phyloP scores from a whole-genome alignment of 2,888 invertebrate genomes.

The Peribatodes rhomboidaria region DNA sequence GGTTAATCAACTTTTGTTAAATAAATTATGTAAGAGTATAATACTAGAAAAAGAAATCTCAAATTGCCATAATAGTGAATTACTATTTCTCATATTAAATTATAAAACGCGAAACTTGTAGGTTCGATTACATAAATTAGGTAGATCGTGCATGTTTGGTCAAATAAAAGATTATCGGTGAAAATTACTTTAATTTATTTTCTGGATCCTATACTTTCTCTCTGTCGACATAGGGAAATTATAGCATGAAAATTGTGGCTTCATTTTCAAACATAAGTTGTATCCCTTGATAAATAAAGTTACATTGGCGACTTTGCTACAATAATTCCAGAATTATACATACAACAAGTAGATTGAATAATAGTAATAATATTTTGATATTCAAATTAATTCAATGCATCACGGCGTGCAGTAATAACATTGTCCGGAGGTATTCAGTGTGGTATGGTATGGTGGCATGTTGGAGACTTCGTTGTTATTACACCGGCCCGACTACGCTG shows the following conservation, averaged over 20 bases:
- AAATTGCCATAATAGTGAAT: too few species aligned
- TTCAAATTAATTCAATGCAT: slow-evolving; percentile 71
- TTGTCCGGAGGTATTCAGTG: slow-evolving; percentile 53
- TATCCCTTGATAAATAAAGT: neutral
- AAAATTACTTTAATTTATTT: too few species aligned
- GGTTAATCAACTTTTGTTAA: slow-evolving; percentile 47
- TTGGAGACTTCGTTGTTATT: slow-evolving; percentile 59
- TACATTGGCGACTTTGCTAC: neutral
- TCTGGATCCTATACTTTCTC: too few species aligned
- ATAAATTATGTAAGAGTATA: slow-evolving; percentile 2
- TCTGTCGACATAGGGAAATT: neutral
- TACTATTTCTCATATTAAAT: too few species aligned
- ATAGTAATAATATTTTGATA: slow-evolving; percentile 67
- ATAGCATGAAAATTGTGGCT: neutral
- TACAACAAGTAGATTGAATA: slow-evolving; percentile 19
- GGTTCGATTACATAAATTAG: too few species aligned
- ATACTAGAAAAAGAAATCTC: neutral
- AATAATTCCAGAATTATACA: too few species aligned
- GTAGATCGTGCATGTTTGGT: too few species aligned
- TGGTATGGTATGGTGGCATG: slow-evolving; percentile 41
- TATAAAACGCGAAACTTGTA: too few species aligned
- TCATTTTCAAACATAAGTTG: neutral
- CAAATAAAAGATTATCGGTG: neutral
- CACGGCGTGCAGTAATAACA: slow-evolving; percentile 59
- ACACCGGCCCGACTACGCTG: slow-evolving; percentile 39